These are phyloP conservation scores for Pampusana beccarii DNA, from an alignment of 2,113 vertebrate genomes.

Conservation along the genomic window DNA sequence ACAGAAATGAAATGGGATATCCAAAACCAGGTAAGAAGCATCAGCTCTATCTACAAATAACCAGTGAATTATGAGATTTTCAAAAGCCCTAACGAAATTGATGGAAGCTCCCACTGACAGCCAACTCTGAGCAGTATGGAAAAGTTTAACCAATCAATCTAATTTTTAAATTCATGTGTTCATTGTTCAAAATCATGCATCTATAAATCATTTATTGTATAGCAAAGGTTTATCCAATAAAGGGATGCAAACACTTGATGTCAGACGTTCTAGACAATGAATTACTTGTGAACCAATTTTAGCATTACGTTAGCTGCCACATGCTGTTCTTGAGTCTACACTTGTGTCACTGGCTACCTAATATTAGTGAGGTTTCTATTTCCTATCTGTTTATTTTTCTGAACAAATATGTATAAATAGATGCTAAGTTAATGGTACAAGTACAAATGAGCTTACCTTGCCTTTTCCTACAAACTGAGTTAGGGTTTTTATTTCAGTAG, in stretches of 20 bases:
- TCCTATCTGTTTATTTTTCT: not conserved
- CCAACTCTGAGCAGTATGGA: not conserved
- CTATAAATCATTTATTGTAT: not conserved
- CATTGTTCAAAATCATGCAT: not conserved
- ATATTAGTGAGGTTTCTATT: not conserved
- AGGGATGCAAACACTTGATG: not conserved
- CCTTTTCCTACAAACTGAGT: not conserved
- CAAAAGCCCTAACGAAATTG: not conserved
- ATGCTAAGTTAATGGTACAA: not conserved
- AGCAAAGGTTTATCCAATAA: not conserved
- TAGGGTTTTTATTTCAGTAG: not conserved
- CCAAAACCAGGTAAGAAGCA: not conserved
- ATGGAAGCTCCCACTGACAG: not conserved
- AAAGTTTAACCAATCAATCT: not conserved
- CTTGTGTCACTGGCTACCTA: not conserved
- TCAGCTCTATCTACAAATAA: not conserved
- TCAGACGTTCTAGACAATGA: not conserved
- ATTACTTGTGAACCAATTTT: not conserved
- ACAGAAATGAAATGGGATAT: not conserved
- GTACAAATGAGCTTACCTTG: not conserved
- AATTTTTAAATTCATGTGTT: not conserved
- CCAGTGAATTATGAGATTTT: not conserved
- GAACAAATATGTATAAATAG: not conserved
- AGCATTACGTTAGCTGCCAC: not conserved
- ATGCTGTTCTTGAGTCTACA: not conserved